These are phyloP conservation scores for Catocala sponsa DNA, from an alignment of 2,888 invertebrate species.

Conservation along the genomic window DNA sequence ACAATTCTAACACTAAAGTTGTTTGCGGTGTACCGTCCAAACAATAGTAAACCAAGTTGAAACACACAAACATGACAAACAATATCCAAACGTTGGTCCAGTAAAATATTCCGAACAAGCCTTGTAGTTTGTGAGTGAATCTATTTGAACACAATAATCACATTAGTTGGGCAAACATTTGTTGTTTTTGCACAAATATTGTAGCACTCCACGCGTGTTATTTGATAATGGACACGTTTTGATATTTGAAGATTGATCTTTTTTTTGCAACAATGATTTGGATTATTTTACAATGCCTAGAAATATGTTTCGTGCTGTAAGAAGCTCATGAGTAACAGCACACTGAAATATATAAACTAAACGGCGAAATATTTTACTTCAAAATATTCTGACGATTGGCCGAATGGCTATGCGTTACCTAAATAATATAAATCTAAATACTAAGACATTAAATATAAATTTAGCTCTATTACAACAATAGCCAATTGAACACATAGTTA, in stretches of 20 bases:
- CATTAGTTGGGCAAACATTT: conserved; percentile 60
- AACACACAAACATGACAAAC: conserved; percentile 36
- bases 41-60: conserved; percentile 33
- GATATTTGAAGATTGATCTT: conserved; percentile 26
- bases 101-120: conserved; percentile 39
- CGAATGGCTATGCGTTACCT: too few species aligned
- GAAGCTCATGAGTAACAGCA: not conserved
- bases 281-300: not conserved
- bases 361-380: too few species aligned
- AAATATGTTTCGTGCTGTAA: not conserved
- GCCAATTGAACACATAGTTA: too few species aligned
- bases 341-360: too few species aligned
- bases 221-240: conserved; percentile 34
- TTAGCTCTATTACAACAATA: too few species aligned
- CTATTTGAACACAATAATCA: conserved; percentile 59
- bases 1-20: conserved; percentile 27
- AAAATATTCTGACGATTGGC: too few species aligned
- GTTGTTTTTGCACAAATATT: conserved; percentile 51
- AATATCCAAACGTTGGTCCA: conserved; percentile 40
- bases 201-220: conserved; percentile 32
- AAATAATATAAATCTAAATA: too few species aligned
- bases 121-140: conserved; percentile 35
- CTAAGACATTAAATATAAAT: too few species aligned
- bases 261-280: conserved; percentile 4
- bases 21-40: conserved; percentile 23